Evolutionary conservation across 2,797 vertebrate species (phyloP).

Genomic region (Tangara arthus): DNA sequence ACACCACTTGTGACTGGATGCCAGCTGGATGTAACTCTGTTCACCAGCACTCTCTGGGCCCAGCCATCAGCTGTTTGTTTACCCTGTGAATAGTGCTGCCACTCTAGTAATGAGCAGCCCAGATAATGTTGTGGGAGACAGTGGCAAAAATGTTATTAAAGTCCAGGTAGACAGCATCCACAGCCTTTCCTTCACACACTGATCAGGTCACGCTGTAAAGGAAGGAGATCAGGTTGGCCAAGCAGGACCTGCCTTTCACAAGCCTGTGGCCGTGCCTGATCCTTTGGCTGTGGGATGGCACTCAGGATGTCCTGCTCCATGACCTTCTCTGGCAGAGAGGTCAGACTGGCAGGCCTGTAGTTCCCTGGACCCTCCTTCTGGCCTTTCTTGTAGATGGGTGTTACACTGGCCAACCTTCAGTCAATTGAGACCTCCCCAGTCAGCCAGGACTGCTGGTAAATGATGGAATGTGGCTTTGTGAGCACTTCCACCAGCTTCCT

Average conservation of each 20-base stretch:
- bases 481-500: not conserved
- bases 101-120: not conserved
- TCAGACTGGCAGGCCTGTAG: not conserved
- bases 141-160: not conserved
- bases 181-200: not conserved
- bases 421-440: not conserved
- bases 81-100: accelerated
- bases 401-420: not conserved
- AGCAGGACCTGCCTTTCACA: not conserved
- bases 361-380: not conserved
- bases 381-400: not conserved
- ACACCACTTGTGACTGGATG: not conserved
- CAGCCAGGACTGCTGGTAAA: not conserved
- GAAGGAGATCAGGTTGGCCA: too few species aligned
- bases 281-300: not conserved
- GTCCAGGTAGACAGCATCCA: too few species aligned
- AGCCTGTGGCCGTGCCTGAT: not conserved
- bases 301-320: not conserved
- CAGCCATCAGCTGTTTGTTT: accelerated
- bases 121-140: not conserved
- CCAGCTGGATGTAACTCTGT: not conserved
- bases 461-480: not conserved
- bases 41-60: not conserved
- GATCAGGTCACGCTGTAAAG: not conserved
- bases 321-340: not conserved